Conservation (phyloP, 1,140 invertebrate species). For the Drosophila parvula region DNA sequence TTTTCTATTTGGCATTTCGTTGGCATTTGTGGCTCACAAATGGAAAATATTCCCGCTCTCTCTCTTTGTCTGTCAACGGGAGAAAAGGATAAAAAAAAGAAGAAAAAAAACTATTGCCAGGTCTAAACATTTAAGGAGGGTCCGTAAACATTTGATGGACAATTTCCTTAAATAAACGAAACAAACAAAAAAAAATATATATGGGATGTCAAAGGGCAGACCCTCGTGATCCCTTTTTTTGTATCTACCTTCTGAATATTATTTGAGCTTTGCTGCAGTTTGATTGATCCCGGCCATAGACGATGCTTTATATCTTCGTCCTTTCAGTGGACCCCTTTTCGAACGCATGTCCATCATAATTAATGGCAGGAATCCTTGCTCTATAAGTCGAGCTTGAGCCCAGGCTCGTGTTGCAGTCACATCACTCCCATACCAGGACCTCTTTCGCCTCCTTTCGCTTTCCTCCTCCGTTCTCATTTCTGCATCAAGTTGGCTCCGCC, state of each 20-base stretch:
- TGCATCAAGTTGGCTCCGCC: constrained; percentile 65
- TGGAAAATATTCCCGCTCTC: constrained; percentile 30
- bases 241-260: constrained; percentile 54
- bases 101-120: constrained; percentile 8
- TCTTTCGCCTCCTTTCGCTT: not conserved
- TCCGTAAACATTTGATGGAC: constrained; percentile 27
- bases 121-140: not conserved
- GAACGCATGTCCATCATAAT: constrained; percentile 67
- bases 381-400: constrained; percentile 47
- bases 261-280: constrained; percentile 55
- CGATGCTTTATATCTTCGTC: constrained; percentile 13
- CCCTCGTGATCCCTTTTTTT: constrained; percentile 16
- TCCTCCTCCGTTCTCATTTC: constrained; percentile 5
- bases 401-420: not conserved
- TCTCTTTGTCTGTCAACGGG: constrained; percentile 22
- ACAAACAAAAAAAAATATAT: not conserved
- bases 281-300: constrained; percentile 59
- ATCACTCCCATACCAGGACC: constrained; percentile 14
- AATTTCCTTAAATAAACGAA: constrained; percentile 16
- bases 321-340: not conserved
- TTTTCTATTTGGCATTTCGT: constrained; percentile 72
- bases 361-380: constrained; percentile 66
- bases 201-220: constrained; percentile 2
- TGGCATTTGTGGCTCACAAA: constrained; percentile 62
- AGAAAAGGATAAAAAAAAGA: not conserved